Percentiles rank a stretch among this genome's conserved stretches.
These are phyloP conservation scores for Chloromyia formosa DNA, from an alignment of 2,888 invertebrate genomes.

Conservation along the genomic window DNA sequence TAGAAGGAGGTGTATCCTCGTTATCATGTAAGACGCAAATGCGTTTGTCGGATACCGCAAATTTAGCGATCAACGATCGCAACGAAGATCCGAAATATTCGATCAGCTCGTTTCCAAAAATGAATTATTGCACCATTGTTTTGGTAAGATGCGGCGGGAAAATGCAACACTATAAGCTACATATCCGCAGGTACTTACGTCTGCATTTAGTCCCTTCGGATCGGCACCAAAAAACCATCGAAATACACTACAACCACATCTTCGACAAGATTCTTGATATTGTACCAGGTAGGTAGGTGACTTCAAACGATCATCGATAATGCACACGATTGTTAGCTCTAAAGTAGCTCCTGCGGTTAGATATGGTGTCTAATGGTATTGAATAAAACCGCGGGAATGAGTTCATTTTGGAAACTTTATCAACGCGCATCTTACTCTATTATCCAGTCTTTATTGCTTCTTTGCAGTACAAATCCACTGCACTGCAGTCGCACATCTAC, in stretches of 20 bases:
- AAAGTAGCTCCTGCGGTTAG: conserved; percentile 30
- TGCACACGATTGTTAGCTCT: conserved; percentile 10
- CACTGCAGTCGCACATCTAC: conserved; percentile 6
- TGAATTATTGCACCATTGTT: conserved; percentile 49
- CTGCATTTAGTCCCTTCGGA: conserved; percentile 13
- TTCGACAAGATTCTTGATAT: not conserved
- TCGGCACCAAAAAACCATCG: conserved; percentile 13
- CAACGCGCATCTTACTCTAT: conserved; percentile 42
- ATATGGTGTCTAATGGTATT: not conserved
- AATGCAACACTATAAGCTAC: conserved; percentile 16
- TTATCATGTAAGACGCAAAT: conserved; percentile 55
- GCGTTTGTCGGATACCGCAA: conserved; percentile 50
- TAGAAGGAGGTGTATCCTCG: not conserved
- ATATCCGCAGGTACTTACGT: not conserved
- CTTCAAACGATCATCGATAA: conserved; percentile 35
- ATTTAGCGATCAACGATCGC: conserved; percentile 46
- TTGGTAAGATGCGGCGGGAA: conserved; percentile 15
- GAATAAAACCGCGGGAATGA: conserved; percentile 34
- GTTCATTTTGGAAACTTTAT: conserved; percentile 42
- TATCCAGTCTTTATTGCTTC: conserved; percentile 40
- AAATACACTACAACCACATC: too few relatives aligned
- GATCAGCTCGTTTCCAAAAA: conserved; percentile 46
- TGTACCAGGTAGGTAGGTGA: conserved; percentile 18
- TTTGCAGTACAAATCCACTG: conserved; percentile 22
- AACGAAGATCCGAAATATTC: conserved; percentile 32